These are phyloP conservation scores for Pristis pectinata DNA, from an alignment of 2,797 vertebrate species.

Conservation along the genomic window DNA sequence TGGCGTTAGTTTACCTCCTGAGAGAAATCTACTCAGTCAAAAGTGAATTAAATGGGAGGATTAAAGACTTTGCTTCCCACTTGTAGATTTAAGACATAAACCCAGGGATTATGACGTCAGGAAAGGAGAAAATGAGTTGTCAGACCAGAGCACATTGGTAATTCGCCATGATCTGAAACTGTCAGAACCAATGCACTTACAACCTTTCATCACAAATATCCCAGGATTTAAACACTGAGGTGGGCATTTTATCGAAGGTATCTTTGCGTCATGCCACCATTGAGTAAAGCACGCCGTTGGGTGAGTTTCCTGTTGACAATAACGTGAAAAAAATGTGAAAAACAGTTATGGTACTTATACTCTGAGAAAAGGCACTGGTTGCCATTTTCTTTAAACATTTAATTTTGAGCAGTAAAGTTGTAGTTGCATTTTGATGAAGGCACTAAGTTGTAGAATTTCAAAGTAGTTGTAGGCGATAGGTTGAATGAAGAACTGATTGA, in stretches of 20 bases:
- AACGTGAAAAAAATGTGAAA: neutral
- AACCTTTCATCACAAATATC: neutral
- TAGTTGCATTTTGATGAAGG: neutral
- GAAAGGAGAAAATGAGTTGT: conserved; percentile 16
- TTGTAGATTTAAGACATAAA: conserved; percentile 25
- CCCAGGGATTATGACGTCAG: conserved; percentile 33
- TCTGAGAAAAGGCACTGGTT: neutral
- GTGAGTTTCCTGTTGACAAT: conserved; percentile 9
- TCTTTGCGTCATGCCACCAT: neutral
- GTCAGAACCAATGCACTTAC: neutral
- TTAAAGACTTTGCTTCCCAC: conserved; percentile 35
- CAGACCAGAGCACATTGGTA: neutral
- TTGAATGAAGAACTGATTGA: neutral
- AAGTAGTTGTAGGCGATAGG: neutral
- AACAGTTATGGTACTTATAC: neutral
- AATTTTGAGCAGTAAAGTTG: neutral
- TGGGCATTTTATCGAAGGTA: neutral
- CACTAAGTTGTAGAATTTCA: neutral
- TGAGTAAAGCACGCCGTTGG: neutral
- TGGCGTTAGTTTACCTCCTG: neutral
- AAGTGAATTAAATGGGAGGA: conserved; percentile 35
- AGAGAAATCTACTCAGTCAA: neutral
- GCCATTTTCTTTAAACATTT: no score
- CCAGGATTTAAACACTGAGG: neutral
- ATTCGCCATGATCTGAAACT: neutral